Base-by-base conservation (phyloP, 2,797 vertebrate species). In the Nasua narica region DNA sequence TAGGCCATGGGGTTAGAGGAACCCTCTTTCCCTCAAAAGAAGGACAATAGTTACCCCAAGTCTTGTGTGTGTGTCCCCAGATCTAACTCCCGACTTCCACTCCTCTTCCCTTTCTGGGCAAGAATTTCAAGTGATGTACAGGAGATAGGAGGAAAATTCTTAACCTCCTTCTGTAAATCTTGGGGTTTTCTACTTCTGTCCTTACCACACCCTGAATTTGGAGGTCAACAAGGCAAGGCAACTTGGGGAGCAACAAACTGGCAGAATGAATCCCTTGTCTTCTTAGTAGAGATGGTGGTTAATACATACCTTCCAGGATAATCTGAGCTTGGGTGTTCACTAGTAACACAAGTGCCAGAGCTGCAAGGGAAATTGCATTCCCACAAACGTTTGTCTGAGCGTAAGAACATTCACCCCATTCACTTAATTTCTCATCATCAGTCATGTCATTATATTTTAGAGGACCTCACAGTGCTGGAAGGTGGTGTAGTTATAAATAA, bases 341-440 rank as follows among this genome's bases (percentile, higher is more conserved):
- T 23, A 58, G 94, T 69, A 87, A 81, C 60, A 92, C 74, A 77
- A 95, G 87, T 56, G n/a, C 1, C 14, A 83, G 87, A 79, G 67
- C 21, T 48, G 18, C 37, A 43, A 78, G 77, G 89, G 91, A 96
- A 95, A 94, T 92, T 60, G 32, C 89, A 90, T 93, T 87, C 88
- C 96, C 94, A 86, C 87, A 94, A 40, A 77, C 5, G 6, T 87
- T 78, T 62, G 32, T 95, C 77, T 62, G 88, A 79, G 78, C 79
- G 50, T 67, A 91, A 52, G 83, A 96, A 81, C 74, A 82, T 87
- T 81, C 46, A 77, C 76, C 54, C 35, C 69, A 12, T 89, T 83
- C 74, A 81, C 87, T 65, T 95, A 94, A 81, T 89, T 96, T 87
- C 62, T 95, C 87, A 93, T 97, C 90, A 77, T 96, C 77, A 91